These are phyloP conservation scores for Hyles euphorbiae DNA, from an alignment of 1,140 invertebrate genomes.

Conservation along the genomic window DNA sequence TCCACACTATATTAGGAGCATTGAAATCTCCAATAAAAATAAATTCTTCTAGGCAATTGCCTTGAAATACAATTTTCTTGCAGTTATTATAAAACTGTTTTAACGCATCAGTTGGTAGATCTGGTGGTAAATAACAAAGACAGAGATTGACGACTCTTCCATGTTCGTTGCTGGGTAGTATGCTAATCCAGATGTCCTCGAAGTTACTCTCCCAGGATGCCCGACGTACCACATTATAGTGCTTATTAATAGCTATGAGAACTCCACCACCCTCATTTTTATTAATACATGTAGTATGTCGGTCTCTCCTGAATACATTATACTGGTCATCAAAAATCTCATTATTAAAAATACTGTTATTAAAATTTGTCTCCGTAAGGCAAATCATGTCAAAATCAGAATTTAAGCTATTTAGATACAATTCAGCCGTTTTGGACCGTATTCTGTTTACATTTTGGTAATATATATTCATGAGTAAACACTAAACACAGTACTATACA, in stretches of 20 bases:
- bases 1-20: no score
- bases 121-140: neutral
- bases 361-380: conserved; percentile 24
- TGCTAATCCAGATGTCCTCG: conserved; percentile 4
- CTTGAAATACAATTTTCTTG: neutral
- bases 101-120: no score
- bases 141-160: neutral
- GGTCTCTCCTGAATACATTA: conserved; percentile 20
- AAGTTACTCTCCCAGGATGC: conserved; percentile 9
- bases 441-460: conserved; percentile 28
- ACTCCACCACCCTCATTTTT: neutral
- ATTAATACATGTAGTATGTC: neutral
- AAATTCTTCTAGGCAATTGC: neutral
- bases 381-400: conserved; percentile 22
- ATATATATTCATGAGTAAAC: neutral
- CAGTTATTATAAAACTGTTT: neutral
- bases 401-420: conserved; percentile 18
- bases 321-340: conserved; percentile 21
- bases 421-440: conserved; percentile 18
- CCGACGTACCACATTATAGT: conserved; percentile 10
- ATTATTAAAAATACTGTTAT: conserved; percentile 15
- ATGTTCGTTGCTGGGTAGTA: neutral
- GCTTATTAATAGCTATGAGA: neutral
- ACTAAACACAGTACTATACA: no score
- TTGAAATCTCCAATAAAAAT: neutral